Conservation (phyloP, 2,113 vertebrate genomes). For the Chloropsis cyanopogon region DNA sequence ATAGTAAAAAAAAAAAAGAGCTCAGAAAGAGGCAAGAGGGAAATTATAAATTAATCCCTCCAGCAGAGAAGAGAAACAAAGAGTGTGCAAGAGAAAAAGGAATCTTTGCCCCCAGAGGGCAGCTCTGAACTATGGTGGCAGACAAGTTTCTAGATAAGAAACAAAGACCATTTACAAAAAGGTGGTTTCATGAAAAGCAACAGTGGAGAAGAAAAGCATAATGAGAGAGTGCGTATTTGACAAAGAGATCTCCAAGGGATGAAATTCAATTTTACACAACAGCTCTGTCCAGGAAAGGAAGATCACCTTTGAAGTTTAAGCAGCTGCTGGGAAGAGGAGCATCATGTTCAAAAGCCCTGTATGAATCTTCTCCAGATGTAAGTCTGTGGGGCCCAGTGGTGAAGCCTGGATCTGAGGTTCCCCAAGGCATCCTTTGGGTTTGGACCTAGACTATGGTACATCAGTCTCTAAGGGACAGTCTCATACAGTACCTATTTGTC, state of each 20-base stretch:
- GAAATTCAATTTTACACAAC: conserved; percentile 2
- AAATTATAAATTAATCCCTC: neutral
- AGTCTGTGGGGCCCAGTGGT: neutral
- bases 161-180: neutral
- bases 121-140: neutral
- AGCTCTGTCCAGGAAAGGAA: neutral
- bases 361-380: neutral
- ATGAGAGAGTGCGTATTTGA: neutral
- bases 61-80: neutral
- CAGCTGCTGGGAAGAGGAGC: neutral
- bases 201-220: neutral
- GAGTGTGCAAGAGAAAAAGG: neutral
- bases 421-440: neutral
- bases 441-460: fast-evolving
- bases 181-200: neutral
- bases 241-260: neutral
- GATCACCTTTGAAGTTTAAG: neutral
- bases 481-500: neutral
- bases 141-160: neutral
- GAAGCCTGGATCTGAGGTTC: neutral
- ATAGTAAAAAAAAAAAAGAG: neutral
- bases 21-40: neutral
- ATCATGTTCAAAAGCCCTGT: neutral
- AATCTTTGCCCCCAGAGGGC: neutral
- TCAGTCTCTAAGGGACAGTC: neutral